Evolutionary conservation across 30 jellyfish, hydroid and myxozoan species (phyloP), one percentile per base, ranked within the genome.

Genomic region (Sanderia malayensis): DNA sequence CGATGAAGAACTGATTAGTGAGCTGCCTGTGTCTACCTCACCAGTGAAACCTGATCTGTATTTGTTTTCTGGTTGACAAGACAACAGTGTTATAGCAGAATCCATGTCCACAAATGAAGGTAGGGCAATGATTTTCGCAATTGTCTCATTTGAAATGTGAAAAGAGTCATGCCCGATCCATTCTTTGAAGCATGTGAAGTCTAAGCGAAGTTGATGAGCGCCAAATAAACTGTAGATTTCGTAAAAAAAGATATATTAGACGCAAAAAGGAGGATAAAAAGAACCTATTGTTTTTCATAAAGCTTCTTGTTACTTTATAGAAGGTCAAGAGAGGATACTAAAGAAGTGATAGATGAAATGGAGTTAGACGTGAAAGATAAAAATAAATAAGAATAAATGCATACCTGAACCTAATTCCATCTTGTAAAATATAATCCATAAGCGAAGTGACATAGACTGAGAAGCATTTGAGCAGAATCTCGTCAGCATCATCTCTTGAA

Each of bases 51-150:
- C 41, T 31, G 82, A 25, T 29, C 83, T 71, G 10, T 78, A 31
- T 57, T 78, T 79, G 31, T 80, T 57, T 45, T 79, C 82, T 25
- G 92, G 81, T 31, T 79, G 92, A 25, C 92, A 79, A 61, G 71
- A 67, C 2, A 79, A 70, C 47, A 79, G 62, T 20, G 70, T 79
- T 10, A 79, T 79, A 19, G 84, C 83, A 1, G 80, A 32, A 10
- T 71, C 70, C 49, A 79, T 31, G 44, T 79, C 76, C 2, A 13
- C 58, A 68, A 79, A 79, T 31, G 71, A 30, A 33, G 26, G 45
- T 13, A 31, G 6, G 2, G 60, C 49, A 17, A 79, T 32, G 30
- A 79, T 68, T 4, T 23, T 30, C 20, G 92, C 52, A 13, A 79
- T 34, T 28, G 92, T 34, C 23, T 67, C 83, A n/a, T 37, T 15